Evolutionary conservation across 2,113 vertebrate species (phyloP).

Genomic region (Dasyurus viverrinus): DNA sequence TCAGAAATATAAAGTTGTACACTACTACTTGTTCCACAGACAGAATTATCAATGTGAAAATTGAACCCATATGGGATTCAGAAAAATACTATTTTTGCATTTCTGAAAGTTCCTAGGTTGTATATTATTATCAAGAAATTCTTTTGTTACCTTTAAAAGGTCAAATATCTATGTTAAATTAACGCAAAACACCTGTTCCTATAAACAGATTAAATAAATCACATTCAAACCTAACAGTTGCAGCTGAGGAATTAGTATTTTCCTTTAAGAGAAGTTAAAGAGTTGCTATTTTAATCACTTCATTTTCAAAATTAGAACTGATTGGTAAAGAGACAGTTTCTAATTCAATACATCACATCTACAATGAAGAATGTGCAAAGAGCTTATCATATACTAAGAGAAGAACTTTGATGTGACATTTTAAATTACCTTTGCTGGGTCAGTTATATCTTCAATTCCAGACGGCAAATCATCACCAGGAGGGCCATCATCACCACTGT

Average conservation of each 20-base stretch:
- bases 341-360: background rate
- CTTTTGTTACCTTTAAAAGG: background rate
- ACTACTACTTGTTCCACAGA: conserved; percentile 12
- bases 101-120: background rate
- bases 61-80: background rate
- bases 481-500: conserved; percentile 84
- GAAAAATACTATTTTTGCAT: background rate
- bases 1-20: conserved; percentile 31
- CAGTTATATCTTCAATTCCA: conserved; percentile 94
- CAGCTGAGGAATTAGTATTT: conserved; percentile 23
- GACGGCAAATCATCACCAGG: conserved; percentile 91
- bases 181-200: background rate
- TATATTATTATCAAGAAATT: background rate
- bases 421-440: conserved; percentile 92
- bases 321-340: background rate
- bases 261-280: conserved; percentile 11
- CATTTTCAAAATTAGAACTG: conserved; percentile 6
- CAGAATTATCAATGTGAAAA: conserved; percentile 23
- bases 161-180: conserved; percentile 31
- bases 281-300: background rate
- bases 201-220: conserved; percentile 9
- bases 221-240: conserved; percentile 23
- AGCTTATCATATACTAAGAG: conserved; percentile 10
- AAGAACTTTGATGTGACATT: background rate
- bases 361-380: background rate